These are phyloP conservation scores for Seriola dumerili DNA, from an alignment of 2,113 vertebrate genomes.

Conservation along the genomic window DNA sequence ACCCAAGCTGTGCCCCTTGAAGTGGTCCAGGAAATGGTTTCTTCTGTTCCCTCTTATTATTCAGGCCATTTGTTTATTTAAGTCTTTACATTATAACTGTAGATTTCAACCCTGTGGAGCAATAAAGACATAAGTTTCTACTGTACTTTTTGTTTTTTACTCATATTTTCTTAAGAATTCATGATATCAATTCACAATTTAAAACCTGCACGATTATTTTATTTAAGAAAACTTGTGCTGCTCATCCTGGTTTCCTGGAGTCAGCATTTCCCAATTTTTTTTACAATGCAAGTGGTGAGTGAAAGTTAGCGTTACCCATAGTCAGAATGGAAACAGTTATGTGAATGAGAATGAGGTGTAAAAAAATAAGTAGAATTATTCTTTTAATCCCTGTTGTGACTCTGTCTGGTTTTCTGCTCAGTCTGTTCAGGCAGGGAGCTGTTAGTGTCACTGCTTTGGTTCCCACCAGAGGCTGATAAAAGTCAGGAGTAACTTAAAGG, in stretches of 20 bases:
- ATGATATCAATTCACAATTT: no score
- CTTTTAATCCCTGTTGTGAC: background rate
- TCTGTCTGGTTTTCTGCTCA: background rate
- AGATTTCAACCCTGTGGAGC: background rate
- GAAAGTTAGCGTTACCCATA: background rate
- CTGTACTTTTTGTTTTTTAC: background rate
- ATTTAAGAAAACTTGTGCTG: no score
- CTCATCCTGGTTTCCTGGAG: no score
- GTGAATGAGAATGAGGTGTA: background rate
- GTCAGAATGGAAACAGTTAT: background rate
- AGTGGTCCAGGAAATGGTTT: no score
- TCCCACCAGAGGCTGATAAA: constrained; percentile 18
- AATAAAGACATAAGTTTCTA: background rate
- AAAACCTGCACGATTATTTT: no score
- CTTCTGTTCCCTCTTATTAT: no score
- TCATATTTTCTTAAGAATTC: no score
- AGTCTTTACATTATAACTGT: no score
- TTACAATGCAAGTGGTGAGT: background rate
- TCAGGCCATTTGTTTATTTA: no score
- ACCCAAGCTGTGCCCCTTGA: no score
- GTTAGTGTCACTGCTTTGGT: background rate
- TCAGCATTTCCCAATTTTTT: constrained; percentile 2
- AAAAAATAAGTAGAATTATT: background rate
- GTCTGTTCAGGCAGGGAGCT: background rate
- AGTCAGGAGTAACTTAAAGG: constrained; percentile 19